Percentiles rank a stretch among this genome's conserved stretches.
Conservation (phyloP, 1,140 invertebrate species). For the Heliconius himera region DNA sequence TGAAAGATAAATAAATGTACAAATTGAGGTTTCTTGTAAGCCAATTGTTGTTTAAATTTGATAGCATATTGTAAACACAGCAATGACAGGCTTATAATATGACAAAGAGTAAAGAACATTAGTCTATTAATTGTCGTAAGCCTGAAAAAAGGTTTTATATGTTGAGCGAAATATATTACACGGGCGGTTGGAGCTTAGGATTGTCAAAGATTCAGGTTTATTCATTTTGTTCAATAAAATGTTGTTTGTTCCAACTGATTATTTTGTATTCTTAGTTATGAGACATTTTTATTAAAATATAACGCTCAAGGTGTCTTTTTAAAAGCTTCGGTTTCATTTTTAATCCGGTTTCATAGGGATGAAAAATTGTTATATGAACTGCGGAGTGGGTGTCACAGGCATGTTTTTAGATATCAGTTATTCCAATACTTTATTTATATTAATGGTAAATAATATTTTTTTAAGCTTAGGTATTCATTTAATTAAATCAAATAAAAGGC, state of each 20-base stretch:
- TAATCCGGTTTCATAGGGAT: no score
- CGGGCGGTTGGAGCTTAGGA: background rate
- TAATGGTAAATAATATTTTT: no score
- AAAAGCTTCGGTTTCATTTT: background rate
- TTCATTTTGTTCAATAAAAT: background rate
- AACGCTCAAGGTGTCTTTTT: background rate
- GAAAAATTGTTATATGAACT: no score
- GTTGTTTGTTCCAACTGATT: background rate
- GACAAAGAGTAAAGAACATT: background rate
- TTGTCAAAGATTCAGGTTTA: background rate
- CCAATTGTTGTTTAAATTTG: no score
- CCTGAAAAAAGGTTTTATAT: background rate
- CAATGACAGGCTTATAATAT: background rate
- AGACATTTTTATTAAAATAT: background rate
- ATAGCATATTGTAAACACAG: no score
- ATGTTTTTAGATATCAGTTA: no score
- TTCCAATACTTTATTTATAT: no score
- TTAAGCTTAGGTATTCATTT: no score
- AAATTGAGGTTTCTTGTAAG: no score
- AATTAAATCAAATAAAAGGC: no score
- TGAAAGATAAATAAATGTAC: no score
- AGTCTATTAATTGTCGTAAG: background rate
- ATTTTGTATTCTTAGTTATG: background rate
- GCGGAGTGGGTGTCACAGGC: no score
- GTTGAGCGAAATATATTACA: background rate